Evolutionary conservation across 2,888 invertebrate genomes (phyloP).

Genomic region (Uloborus plumipes): DNA sequence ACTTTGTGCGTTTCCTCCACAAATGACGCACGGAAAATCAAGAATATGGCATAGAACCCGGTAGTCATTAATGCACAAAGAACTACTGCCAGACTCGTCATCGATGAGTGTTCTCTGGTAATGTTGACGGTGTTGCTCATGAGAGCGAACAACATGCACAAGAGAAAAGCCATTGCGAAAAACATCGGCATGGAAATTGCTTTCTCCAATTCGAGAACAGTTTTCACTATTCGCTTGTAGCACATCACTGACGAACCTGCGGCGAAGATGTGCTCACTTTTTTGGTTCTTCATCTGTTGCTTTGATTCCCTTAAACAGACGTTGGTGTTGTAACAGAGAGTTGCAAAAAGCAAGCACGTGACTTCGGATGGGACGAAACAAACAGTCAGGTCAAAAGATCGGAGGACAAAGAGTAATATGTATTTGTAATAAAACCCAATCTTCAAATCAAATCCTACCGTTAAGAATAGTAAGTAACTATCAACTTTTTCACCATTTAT

Average conservation of each 20-base stretch:
- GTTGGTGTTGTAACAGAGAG: conserved; percentile 24
- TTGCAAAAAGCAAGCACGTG: conserved; percentile 37
- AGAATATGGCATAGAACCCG: conserved; percentile 36
- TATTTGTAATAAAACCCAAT: conserved; percentile 45
- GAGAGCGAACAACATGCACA: conserved; percentile 42
- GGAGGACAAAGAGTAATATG: conserved; percentile 26
- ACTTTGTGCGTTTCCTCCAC: conserved; percentile 41
- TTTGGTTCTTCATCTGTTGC: not conserved
- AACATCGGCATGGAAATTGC: conserved; percentile 54
- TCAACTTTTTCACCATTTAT: conserved; percentile 23
- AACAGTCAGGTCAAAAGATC: conserved; percentile 41
- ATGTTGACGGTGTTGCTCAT: conserved; percentile 50
- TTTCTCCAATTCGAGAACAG: conserved; percentile 27
- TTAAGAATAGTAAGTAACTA: conserved; percentile 26
- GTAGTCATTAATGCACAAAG: conserved; percentile 39
- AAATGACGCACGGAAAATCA: conserved; percentile 38
- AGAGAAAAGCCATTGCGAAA: conserved; percentile 36
- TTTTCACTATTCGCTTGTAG: conserved; percentile 34
- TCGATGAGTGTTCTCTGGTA: conserved; percentile 11
- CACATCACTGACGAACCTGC: conserved; percentile 17
- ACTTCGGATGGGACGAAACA: conserved; percentile 45
- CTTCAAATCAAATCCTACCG: conserved; percentile 11
- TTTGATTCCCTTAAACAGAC: conserved; percentile 22
- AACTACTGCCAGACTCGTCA: conserved; percentile 30
- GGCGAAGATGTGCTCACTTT: not conserved